These are phyloP conservation scores for Epizoanthus rinbou DNA, from an alignment of 92 coral and sea anemone genomes.

Conservation along the genomic window DNA sequence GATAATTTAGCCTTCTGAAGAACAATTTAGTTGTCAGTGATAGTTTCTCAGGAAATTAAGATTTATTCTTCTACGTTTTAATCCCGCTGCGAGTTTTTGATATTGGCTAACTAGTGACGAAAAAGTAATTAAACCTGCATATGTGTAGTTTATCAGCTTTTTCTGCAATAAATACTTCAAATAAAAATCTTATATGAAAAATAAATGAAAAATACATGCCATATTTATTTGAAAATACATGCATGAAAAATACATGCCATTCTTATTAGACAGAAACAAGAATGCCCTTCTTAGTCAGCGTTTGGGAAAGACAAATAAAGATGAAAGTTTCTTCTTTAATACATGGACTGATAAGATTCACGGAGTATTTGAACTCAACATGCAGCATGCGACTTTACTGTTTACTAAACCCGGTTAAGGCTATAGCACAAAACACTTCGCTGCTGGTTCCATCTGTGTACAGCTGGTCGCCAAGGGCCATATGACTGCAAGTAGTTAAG, in stretches of 20 bases:
- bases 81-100: background rate
- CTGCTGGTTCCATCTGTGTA: background rate
- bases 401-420: slow-evolving; percentile 22
- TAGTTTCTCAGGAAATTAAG: slow-evolving; percentile 7
- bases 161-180: background rate
- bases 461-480: slow-evolving; percentile 25
- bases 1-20: background rate
- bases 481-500: background rate
- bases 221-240: no score
- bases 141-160: background rate
- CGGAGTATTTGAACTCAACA: background rate
- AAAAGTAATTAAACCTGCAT: slow-evolving; percentile 30
- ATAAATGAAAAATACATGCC: no score
- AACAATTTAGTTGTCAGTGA: slow-evolving; percentile 28
- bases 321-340: background rate
- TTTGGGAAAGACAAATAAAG: background rate
- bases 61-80: background rate
- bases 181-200: background rate
- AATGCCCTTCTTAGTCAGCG: no score
- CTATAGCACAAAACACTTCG: background rate
- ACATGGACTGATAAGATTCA: background rate
- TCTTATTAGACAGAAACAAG: no score
- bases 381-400: slow-evolving; percentile 7
- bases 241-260: no score
- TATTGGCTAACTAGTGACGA: slow-evolving; percentile 1